Percentiles rank a stretch among this genome's conserved stretches.
phyloP scores from a whole-genome alignment of 2,797 vertebrate species.

The Tokudaia tokunoshimensis region DNA sequence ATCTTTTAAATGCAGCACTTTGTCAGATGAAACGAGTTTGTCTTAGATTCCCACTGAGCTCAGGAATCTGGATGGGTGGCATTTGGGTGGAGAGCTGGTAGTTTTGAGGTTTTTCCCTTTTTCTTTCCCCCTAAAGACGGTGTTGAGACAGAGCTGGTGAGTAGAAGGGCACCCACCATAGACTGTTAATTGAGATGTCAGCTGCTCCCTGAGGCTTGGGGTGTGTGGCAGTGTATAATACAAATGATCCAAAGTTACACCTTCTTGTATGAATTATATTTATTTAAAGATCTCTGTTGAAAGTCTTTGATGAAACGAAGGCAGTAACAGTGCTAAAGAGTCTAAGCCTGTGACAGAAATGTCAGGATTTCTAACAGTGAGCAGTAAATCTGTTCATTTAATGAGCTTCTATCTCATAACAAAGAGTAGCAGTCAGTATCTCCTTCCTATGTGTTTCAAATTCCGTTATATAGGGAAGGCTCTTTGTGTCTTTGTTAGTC shows the following conservation, averaged over 20 bases:
- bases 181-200: background rate
- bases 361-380: background rate
- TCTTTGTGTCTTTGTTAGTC: background rate
- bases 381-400: background rate
- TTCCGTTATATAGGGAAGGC: background rate
- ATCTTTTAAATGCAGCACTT: conserved; percentile 56
- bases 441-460: conserved; percentile 16
- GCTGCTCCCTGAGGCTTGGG: background rate
- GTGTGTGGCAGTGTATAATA: background rate
- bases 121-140: conserved; percentile 3
- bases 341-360: conserved; percentile 13
- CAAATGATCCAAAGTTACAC: conserved; percentile 24
- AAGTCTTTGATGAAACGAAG: conserved; percentile 3
- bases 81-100: background rate
- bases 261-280: background rate
- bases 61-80: background rate
- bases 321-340: background rate
- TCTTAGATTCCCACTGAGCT: background rate
- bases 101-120: background rate
- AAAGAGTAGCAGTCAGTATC: background rate
- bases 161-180: background rate
- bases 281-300: conserved; percentile 45
- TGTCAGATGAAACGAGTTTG: background rate
- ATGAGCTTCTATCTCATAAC: background rate
- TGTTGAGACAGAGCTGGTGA: background rate